A percentile compares a stretch with the other conserved stretches of the same genome.
These are phyloP conservation scores for Chromis chromis DNA, from an alignment of 2,797 vertebrate species.

Conservation along the genomic window DNA sequence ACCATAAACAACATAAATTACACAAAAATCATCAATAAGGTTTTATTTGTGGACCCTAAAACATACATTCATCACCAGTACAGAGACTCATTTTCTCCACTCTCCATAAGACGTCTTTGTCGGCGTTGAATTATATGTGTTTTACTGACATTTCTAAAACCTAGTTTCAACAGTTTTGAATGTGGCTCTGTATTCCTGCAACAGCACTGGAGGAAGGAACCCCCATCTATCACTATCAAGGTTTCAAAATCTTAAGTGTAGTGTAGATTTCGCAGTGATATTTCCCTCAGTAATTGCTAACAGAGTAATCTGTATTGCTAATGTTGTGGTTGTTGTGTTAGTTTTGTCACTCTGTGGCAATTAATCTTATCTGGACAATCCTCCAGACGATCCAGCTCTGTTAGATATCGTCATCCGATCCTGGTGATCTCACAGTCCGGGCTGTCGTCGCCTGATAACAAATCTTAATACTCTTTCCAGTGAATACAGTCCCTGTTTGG, in stretches of 20 bases:
- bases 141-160: neutral
- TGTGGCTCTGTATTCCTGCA: neutral
- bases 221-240: slow-evolving; percentile 38
- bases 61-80: too few species aligned
- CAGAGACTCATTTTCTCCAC: too few species aligned
- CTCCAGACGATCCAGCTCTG: slow-evolving; percentile 40
- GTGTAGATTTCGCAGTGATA: slow-evolving; percentile 66
- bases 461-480: slow-evolving; percentile 65
- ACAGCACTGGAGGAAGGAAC: slow-evolving; percentile 2
- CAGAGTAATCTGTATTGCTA: slow-evolving; percentile 60
- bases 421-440: slow-evolving; percentile 68
- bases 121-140: neutral
- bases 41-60: too few species aligned
- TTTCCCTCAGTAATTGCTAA: slow-evolving; percentile 63
- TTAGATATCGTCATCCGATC: slow-evolving; percentile 69
- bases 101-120: too few species aligned
- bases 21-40: too few species aligned
- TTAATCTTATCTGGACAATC: slow-evolving; percentile 71
- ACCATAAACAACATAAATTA: too few species aligned
- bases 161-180: neutral
- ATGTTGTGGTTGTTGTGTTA: slow-evolving; percentile 66
- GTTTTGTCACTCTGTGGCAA: slow-evolving; percentile 65
- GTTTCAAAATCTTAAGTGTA: slow-evolving; percentile 40
- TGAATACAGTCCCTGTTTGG: slow-evolving; percentile 72
- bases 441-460: slow-evolving; percentile 62